phyloP scores from a whole-genome alignment of 2,797 vertebrate species.

The Pipistrellus pipistrellus region DNA sequence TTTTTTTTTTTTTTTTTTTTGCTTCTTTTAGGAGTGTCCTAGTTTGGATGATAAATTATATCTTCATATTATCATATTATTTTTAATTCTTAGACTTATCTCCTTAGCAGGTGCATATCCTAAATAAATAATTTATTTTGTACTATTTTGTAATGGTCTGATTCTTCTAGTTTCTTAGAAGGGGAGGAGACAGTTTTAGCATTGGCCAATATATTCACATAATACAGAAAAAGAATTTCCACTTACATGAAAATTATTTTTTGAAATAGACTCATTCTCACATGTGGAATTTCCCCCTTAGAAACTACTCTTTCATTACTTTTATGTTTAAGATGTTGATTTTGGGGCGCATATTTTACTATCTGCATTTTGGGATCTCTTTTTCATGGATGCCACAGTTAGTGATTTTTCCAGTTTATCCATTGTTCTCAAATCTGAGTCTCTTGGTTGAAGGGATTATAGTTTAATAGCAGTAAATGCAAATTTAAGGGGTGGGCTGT shows the following conservation, averaged over 20 bases:
- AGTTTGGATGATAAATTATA: constrained; percentile 47
- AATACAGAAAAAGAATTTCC: constrained; percentile 8
- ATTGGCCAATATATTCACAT: constrained; percentile 51
- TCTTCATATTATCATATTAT: background rate
- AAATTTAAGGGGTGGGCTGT: constrained; percentile 22
- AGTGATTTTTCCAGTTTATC: background rate
- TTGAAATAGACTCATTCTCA: constrained; percentile 38
- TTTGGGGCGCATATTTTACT: constrained; percentile 13
- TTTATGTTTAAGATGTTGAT: constrained; percentile 58
- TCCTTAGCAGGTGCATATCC: constrained; percentile 34
- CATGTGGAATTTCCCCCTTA: constrained; percentile 31
- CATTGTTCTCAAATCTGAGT: constrained; percentile 6
- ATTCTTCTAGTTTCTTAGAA: constrained; percentile 58
- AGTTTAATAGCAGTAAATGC: constrained; percentile 49
- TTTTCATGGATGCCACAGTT: constrained; percentile 33
- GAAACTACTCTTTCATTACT: background rate
- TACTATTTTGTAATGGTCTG: constrained; percentile 53
- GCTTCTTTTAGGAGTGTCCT: constrained; percentile 19
- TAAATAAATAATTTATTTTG: constrained; percentile 45
- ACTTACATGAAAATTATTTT: background rate
- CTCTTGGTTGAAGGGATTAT: constrained; percentile 39
- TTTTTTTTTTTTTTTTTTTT: background rate
- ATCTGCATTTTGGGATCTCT: constrained; percentile 15
- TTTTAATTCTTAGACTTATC: constrained; percentile 67
- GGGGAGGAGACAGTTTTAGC: constrained; percentile 5